Evolutionary conservation across 2,797 vertebrate genomes (phyloP), one percentile per base, ranked within the genome.

Genomic region (Leucoraja ocellata): DNA sequence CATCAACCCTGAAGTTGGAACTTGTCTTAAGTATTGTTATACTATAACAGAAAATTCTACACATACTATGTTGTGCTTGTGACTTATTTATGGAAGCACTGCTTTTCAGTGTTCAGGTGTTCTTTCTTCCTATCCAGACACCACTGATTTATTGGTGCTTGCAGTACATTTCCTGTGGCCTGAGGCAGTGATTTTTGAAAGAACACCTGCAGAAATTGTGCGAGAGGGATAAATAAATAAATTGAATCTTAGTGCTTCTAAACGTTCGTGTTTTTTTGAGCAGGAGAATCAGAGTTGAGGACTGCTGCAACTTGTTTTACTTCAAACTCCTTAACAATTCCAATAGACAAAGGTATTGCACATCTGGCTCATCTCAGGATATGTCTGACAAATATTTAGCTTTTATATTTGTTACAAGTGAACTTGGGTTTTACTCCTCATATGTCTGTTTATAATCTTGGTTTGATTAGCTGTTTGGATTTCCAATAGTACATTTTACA

Each of bases 351-450:
- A 58, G 13, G 83, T 32, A 13, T 32, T 65, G 11, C 11, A 86
- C 10, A 1, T 16, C 10, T n/a, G 9, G 46, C 46, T 5, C 46
- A 54, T 54, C 46, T 54, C 46, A 54, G 46, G 46, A 54, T 54
- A 54, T 54, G 46, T 54, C 36, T 80, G 78, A 58, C 65, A 71
- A 65, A 86, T 68, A 36, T 86, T 61, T 32, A 86, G 58, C 39
- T 79, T 81, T 18, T 23, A 65, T 39, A 91, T 68, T 90, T 68
- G 68, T 90, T 90, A 68, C 84, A 90, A 71, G 39, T 54, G 46
- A 54, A 54, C 46, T 6, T 54, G 46, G 4, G 0, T 54, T 54
- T 54, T 54, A 54, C 4, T 54, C 46, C 46, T 5, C 46, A 4
- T 54, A 54, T 54, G 46, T 46, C 46, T 54, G 46, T 54, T 32